These are phyloP conservation scores for Gryon sp. DNA, from an alignment of 1,140 invertebrate species.

Conservation along the genomic window DNA sequence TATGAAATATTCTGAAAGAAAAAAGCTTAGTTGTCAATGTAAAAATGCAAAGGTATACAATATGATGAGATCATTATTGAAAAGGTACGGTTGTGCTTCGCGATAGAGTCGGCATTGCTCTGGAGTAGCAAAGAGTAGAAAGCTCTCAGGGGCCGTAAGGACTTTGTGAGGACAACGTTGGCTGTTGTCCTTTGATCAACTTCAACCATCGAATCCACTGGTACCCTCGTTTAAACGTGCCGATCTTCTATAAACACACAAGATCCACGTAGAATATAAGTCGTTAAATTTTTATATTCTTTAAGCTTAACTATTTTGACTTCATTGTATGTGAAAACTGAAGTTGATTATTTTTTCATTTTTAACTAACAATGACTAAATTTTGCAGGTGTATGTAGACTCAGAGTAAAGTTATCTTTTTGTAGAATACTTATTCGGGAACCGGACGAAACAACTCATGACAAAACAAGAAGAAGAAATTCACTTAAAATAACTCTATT, in stretches of 20 bases:
- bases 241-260: conserved; percentile 74
- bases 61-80: conserved; percentile 75
- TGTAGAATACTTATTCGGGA: no score
- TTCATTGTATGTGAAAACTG: no score
- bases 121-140: conserved; percentile 72
- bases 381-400: no score
- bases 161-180: conserved; percentile 54
- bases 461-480: no score
- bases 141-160: conserved; percentile 50
- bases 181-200: conserved; percentile 74
- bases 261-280: conserved; percentile 34
- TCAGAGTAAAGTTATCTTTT: no score
- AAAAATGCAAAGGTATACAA: conserved; percentile 77
- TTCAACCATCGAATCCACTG: conserved; percentile 64
- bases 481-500: no score
- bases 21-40: conserved; percentile 65
- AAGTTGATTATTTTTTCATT: no score
- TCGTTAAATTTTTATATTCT: conserved; percentile 70
- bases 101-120: conserved; percentile 57
- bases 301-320: no score
- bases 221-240: conserved; percentile 71
- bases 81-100: conserved; percentile 70
- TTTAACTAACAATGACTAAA: no score
- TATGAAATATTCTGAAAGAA: conserved; percentile 28
- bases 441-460: no score